Percentiles rank a stretch among this genome's conserved stretches.
Evolutionary conservation across 2,888 invertebrate species (phyloP).

Genomic region (Dusona sp.): DNA sequence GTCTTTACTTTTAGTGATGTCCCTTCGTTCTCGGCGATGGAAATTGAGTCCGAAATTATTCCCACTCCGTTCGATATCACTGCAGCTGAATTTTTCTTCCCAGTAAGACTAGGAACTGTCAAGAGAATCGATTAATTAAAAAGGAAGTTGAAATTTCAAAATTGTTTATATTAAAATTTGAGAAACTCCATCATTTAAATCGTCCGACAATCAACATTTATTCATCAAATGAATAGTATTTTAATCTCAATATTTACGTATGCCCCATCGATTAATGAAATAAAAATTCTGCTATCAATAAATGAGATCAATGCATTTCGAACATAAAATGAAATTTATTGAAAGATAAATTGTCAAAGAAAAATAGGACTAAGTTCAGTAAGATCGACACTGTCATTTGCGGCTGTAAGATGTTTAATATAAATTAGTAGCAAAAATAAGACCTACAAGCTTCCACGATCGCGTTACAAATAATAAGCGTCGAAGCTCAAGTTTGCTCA

Average conservation of each 20-base stretch:
- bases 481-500: slow-evolving; percentile 7
- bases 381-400: background rate
- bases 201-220: background rate
- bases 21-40: slow-evolving; percentile 44
- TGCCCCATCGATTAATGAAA: background rate
- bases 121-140: background rate
- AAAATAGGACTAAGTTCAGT: background rate
- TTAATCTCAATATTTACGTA: background rate
- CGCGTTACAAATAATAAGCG: slow-evolving; percentile 14
- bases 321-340: background rate
- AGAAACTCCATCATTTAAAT: background rate
- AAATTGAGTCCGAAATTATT: slow-evolving; percentile 30
- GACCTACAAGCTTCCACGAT: background rate
- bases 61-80: slow-evolving; percentile 15
- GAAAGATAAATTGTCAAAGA: background rate
- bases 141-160: background rate
- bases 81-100: slow-evolving; percentile 23
- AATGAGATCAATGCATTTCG: background rate
- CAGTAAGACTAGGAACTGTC: slow-evolving; percentile 23
- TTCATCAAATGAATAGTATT: too few relatives aligned
- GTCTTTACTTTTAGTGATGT: slow-evolving; percentile 34
- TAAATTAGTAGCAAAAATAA: slow-evolving; percentile 1
- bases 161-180: background rate
- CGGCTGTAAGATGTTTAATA: background rate
- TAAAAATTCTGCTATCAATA: too few relatives aligned